Evolutionary conservation across 2,797 vertebrate genomes (phyloP).

Genomic region (Notamacropus eugenii): DNA sequence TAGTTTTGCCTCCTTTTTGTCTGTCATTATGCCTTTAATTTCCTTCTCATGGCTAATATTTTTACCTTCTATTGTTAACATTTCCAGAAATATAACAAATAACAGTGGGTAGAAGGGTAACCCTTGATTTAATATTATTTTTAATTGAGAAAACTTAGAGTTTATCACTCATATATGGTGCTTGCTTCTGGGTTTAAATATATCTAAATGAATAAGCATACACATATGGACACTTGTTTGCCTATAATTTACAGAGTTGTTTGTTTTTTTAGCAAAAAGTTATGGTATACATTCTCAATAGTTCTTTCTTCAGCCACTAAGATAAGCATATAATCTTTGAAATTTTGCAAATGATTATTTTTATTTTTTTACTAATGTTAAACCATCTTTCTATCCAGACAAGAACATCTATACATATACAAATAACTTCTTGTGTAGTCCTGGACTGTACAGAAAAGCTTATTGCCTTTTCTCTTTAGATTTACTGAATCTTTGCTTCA

Average conservation of each 20-base stretch:
- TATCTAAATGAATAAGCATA: neutral
- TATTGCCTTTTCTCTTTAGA: neutral
- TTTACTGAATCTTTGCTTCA: neutral
- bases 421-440: neutral
- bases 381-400: neutral
- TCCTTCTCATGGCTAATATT: neutral
- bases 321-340: neutral
- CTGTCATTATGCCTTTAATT: neutral
- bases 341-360: neutral
- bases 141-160: neutral
- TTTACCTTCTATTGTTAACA: neutral
- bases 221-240: neutral
- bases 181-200: neutral
- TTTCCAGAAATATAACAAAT: neutral
- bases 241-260: neutral
- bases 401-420: neutral
- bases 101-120: neutral
- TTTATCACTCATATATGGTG: neutral
- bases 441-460: neutral
- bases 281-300: neutral
- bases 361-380: neutral
- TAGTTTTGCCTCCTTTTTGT: neutral
- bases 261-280: neutral
- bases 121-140: neutral
- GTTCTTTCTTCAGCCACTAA: neutral